Evolutionary conservation across 2,113 vertebrate genomes (phyloP).

Genomic region (Barnardius zonarius): DNA sequence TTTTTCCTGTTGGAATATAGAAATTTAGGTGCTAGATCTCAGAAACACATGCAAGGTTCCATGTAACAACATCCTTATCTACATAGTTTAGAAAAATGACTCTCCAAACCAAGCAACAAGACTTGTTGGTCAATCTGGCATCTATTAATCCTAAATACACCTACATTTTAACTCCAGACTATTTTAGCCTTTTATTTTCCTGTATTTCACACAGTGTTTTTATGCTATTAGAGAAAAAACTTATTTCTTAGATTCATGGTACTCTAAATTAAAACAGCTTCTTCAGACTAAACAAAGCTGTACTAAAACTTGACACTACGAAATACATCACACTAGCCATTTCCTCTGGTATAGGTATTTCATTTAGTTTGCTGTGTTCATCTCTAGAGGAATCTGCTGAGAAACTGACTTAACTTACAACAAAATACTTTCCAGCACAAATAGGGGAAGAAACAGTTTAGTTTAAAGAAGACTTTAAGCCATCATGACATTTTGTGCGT

Average conservation of each 20-base stretch:
- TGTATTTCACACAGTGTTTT: not conserved
- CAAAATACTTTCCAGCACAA: not conserved
- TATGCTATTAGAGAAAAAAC: not conserved
- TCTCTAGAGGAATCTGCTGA: not conserved
- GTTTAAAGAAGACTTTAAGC: not conserved
- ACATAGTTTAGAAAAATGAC: not conserved
- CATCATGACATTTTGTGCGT: not conserved
- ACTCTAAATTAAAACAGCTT: not conserved
- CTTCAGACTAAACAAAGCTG: not conserved
- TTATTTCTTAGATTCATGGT: not conserved
- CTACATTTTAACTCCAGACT: not conserved
- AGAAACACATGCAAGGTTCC: not conserved
- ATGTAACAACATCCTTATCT: not conserved
- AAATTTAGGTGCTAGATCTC: not conserved
- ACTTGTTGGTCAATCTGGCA: not conserved
- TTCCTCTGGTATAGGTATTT: not conserved
- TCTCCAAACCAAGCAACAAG: not conserved
- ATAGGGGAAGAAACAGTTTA: not conserved
- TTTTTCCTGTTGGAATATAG: not conserved
- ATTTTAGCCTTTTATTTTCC: not conserved
- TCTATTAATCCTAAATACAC: not conserved
- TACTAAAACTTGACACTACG: not conserved
- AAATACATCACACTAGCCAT: not conserved
- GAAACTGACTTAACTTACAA: not conserved
- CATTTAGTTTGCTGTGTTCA: not conserved